Percentiles rank a stretch among this genome's conserved stretches.
Conservation (phyloP, 2,797 vertebrate species). For the Martes flavigula region DNA sequence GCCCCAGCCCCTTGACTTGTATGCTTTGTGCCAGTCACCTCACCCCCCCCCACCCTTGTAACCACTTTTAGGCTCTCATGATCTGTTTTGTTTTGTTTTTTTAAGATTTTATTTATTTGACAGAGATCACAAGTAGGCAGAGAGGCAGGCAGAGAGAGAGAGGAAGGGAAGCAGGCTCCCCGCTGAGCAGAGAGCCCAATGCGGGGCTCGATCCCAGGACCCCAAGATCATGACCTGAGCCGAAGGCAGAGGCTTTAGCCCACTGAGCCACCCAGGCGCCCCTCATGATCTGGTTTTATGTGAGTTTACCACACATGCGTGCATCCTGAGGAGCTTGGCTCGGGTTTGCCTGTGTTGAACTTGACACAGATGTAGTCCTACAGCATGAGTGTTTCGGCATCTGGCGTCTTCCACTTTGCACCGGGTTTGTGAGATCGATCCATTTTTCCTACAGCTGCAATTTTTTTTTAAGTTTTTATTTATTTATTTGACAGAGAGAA, state of each 20-base stretch:
- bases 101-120: too few species aligned
- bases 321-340: neutral
- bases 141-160: too few species aligned
- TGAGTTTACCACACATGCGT: neutral
- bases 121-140: too few species aligned
- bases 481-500: too few species aligned
- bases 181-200: too few species aligned
- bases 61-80: neutral
- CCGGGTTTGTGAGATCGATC: neutral
- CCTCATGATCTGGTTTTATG: neutral
- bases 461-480: neutral
- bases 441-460: neutral
- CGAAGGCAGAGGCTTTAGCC: too few species aligned
- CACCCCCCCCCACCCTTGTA: neutral
- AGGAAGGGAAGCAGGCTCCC: too few species aligned
- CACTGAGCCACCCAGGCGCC: too few species aligned
- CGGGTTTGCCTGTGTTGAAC: neutral
- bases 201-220: too few species aligned
- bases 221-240: too few species aligned
- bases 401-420: neutral
- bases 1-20: neutral
- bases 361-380: neutral
- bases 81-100: neutral
- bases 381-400: accelerated
- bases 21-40: neutral